A percentile compares a stretch with the other conserved stretches of the same genome.
phyloP scores from a whole-genome alignment of 2,888 invertebrate genomes.

The Smittia aterrima region DNA sequence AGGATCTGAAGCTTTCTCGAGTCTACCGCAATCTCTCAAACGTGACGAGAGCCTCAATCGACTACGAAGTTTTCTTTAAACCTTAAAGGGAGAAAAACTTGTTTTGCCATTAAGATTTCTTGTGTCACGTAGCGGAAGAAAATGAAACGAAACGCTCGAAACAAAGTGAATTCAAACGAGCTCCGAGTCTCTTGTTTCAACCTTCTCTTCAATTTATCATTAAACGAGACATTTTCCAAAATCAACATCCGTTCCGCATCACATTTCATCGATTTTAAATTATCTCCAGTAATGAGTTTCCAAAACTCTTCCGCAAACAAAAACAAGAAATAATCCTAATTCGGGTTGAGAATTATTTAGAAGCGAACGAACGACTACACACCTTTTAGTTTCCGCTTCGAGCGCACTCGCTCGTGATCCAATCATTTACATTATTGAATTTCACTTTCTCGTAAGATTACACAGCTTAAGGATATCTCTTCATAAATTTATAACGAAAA shows the following conservation, averaged over 20 bases:
- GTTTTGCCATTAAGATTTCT: too few relatives aligned
- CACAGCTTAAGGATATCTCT: constrained; percentile 2
- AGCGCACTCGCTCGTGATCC: not conserved
- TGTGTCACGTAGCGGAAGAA: too few relatives aligned
- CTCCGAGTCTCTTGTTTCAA: not conserved
- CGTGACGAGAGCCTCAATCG: too few relatives aligned
- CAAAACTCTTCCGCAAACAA: not conserved
- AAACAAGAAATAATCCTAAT: constrained; percentile 2
- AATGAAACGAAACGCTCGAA: too few relatives aligned
- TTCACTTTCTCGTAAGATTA: not conserved
- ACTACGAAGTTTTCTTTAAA: too few relatives aligned
- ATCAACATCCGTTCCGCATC: constrained; percentile 16
- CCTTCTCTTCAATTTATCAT: not conserved
- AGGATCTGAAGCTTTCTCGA: too few relatives aligned
- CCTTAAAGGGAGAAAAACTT: too few relatives aligned
- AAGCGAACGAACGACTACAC: constrained; percentile 3
- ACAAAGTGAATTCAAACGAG: too few relatives aligned
- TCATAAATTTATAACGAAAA: not conserved
- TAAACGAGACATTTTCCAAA: constrained; percentile 7
- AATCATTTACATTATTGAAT: constrained; percentile 4
- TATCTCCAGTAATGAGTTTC: constrained; percentile 16
- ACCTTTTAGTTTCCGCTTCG: constrained; percentile 1
- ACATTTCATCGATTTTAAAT: constrained; percentile 9
- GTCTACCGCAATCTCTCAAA: too few relatives aligned
- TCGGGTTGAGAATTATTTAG: not conserved